Evolutionary conservation across 2,113 vertebrate genomes (phyloP).

Genomic region (Ginglymostoma cirratum): DNA sequence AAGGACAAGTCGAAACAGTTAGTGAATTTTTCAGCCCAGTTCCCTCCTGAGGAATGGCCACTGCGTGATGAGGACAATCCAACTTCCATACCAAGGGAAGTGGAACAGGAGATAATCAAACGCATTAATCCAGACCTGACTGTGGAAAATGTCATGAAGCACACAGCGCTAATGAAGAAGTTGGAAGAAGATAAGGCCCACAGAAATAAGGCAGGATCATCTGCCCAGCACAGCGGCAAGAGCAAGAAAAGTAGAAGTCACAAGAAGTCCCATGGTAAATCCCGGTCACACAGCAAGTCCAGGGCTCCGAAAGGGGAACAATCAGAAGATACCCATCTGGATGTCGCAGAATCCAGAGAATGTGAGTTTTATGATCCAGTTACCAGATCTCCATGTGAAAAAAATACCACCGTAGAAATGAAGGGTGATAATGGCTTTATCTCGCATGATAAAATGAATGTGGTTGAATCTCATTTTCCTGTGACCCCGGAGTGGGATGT

Average conservation of each 20-base stretch:
- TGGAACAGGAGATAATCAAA: slow-evolving; percentile 96
- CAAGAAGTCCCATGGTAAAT: slow-evolving; percentile 81
- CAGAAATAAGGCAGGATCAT: slow-evolving; percentile 81
- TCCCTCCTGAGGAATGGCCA: slow-evolving; percentile 95
- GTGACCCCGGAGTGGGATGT: slow-evolving; percentile 96
- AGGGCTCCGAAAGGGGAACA: slow-evolving; percentile 82
- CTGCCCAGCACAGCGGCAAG: slow-evolving; percentile 83
- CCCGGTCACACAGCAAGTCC: slow-evolving; percentile 89
- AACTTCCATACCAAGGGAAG: slow-evolving; percentile 82
- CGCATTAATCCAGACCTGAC: slow-evolving; percentile 96
- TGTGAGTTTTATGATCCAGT: slow-evolving; percentile 77
- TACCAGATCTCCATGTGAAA: slow-evolving; percentile 78
- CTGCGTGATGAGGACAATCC: slow-evolving; percentile 86
- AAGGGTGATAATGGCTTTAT: slow-evolving; percentile 81
- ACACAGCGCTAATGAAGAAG: slow-evolving; percentile 97
- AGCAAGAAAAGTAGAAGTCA: slow-evolving; percentile 85
- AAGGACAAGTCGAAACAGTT: slow-evolving; percentile 95
- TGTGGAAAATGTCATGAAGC: slow-evolving; percentile 89
- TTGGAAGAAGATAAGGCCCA: slow-evolving; percentile 94
- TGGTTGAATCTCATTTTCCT: slow-evolving; percentile 89
- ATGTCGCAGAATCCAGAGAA: slow-evolving; percentile 73
- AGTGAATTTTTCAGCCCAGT: slow-evolving; percentile 93
- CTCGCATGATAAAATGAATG: slow-evolving; percentile 81
- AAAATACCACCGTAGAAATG: slow-evolving; percentile 80
- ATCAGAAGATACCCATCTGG: slow-evolving; percentile 79